These are phyloP conservation scores for Planiliza haematocheilus DNA, from an alignment of 2,113 vertebrate species.

Conservation along the genomic window DNA sequence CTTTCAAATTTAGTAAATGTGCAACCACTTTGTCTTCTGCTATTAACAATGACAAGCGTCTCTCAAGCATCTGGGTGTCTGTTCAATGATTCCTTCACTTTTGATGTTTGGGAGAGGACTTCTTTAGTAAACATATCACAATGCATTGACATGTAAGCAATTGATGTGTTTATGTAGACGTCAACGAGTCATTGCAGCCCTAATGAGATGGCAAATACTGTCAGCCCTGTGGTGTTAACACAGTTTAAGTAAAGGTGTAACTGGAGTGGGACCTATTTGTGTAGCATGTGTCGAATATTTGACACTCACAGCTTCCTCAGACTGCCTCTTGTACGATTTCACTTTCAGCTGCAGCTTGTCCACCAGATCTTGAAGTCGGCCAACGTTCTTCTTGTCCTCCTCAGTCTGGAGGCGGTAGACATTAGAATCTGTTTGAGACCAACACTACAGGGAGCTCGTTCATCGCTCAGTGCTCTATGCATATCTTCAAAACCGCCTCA, in stretches of 20 bases:
- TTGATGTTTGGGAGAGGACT: no score
- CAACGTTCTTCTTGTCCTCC: conserved; percentile 83
- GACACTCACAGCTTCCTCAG: conserved; percentile 83
- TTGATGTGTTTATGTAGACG: no score
- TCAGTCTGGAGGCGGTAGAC: conserved; percentile 72
- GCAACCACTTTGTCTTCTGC: no score
- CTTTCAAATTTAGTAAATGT: no score
- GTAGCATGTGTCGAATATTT: conserved; percentile 30
- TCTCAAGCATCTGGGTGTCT: no score
- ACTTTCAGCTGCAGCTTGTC: conserved; percentile 86
- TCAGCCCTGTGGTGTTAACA: conserved; percentile 18
- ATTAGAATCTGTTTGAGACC: conserved; percentile 7
- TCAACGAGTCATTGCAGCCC: no score
- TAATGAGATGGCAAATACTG: neutral
- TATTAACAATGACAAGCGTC: no score
- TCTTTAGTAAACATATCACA: no score
- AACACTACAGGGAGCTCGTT: conserved; percentile 10
- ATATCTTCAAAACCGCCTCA: neutral
- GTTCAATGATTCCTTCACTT: no score
- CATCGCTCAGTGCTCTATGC: neutral
- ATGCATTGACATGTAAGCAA: no score
- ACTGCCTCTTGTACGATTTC: conserved; percentile 83
- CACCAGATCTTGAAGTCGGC: conserved; percentile 83
- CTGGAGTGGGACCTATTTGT: conserved; percentile 22
- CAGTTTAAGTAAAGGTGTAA: conserved; percentile 25